phyloP scores from a whole-genome alignment of 2,888 invertebrate genomes.

The Margaritifera margaritifera region DNA sequence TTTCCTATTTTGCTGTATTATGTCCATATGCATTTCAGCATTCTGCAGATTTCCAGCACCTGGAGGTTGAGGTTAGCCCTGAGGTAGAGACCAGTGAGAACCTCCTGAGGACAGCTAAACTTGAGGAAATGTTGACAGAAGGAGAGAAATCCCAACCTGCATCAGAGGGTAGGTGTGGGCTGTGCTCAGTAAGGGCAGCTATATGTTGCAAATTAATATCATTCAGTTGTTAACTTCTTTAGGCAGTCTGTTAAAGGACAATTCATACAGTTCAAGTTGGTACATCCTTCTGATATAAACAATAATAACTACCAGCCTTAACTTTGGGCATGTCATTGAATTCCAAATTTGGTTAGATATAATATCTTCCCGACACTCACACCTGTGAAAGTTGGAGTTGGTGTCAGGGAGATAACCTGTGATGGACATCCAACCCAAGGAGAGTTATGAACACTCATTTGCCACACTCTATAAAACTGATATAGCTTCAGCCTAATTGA shows the following conservation, averaged over 20 bases:
- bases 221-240: neutral
- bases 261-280: too few relatives aligned
- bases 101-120: constrained; percentile 64
- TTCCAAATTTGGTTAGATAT: too few relatives aligned
- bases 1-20: neutral
- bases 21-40: constrained; percentile 29
- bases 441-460: too few relatives aligned
- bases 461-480: too few relatives aligned
- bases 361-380: too few relatives aligned
- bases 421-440: too few relatives aligned
- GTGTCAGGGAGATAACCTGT: too few relatives aligned
- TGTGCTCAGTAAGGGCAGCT: neutral
- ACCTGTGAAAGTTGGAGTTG: too few relatives aligned
- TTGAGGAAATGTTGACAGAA: constrained; percentile 69
- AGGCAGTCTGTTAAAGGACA: too few relatives aligned
- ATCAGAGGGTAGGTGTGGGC: constrained; percentile 52
- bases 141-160: constrained; percentile 57
- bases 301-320: too few relatives aligned
- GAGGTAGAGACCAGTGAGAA: constrained; percentile 51
- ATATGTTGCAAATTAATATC: neutral
- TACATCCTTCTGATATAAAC: neutral
- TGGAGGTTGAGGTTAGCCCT: constrained; percentile 19
- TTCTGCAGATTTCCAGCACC: constrained; percentile 40
- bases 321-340: too few relatives aligned
- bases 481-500: too few relatives aligned